A percentile compares a stretch with the other conserved stretches of the same genome.
Conservation (phyloP, 1,140 invertebrate species). For the Paracyclopina nana region DNA sequence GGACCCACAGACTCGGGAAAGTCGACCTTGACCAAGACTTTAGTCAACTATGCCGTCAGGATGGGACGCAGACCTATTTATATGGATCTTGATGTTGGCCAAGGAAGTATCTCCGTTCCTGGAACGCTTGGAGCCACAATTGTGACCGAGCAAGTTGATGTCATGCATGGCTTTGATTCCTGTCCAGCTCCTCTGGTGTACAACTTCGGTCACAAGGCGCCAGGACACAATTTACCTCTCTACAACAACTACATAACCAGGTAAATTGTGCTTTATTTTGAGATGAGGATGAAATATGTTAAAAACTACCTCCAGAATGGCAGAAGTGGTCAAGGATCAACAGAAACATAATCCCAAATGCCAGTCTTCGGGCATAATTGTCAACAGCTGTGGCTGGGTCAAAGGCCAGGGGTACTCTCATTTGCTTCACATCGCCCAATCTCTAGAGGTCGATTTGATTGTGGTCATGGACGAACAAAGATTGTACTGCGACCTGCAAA, state of each 20-base stretch:
- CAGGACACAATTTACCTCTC: conserved; percentile 52
- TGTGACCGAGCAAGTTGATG: conserved; percentile 68
- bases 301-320: conserved; percentile 55
- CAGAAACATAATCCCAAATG: conserved; percentile 67
- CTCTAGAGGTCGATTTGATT: conserved; percentile 87
- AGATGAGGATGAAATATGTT: too few relatives aligned
- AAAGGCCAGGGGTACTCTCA: conserved; percentile 68
- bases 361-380: conserved; percentile 74
- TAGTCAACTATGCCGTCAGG: conserved; percentile 27
- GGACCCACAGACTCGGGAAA: conserved; percentile 93
- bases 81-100: conserved; percentile 90
- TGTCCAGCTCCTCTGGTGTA: conserved; percentile 77
- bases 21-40: conserved; percentile 48
- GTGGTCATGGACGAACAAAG: conserved; percentile 91
- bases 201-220: conserved; percentile 72
- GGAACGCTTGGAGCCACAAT: conserved; percentile 76
- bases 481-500: conserved; percentile 74
- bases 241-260: conserved; percentile 76
- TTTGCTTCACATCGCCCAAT: conserved; percentile 61
- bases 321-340: conserved; percentile 61
- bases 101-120: conserved; percentile 76
- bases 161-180: conserved; percentile 81
- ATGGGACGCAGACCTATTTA: conserved; percentile 45
- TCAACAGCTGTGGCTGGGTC: conserved; percentile 96
- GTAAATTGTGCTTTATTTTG: too few relatives aligned